A percentile compares a stretch with the other conserved stretches of the same genome.
phyloP scores from a whole-genome alignment of 2,797 vertebrate genomes.

The Spheniscus humboldti region DNA sequence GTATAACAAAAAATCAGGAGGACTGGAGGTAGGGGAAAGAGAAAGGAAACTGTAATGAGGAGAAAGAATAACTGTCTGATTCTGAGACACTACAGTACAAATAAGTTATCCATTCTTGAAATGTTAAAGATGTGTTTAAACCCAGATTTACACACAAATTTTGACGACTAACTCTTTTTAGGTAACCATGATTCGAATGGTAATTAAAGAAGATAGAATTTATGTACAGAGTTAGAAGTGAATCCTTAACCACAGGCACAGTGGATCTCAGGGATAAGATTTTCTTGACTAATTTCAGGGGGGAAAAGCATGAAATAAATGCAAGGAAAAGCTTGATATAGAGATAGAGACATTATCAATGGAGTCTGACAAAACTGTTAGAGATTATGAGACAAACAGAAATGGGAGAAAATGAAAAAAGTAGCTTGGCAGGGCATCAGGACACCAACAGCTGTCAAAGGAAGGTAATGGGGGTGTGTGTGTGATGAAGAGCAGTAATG shows the following conservation, averaged over 20 bases:
- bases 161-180: neutral
- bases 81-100: neutral
- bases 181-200: neutral
- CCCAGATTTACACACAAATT: neutral
- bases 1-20: neutral
- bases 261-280: neutral
- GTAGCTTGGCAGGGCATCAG: neutral
- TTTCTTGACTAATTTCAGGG: neutral
- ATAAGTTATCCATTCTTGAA: neutral
- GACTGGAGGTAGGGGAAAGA: neutral
- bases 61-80: neutral
- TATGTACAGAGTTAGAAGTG: neutral
- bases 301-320: neutral
- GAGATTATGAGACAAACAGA: neutral
- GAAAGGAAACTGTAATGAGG: neutral
- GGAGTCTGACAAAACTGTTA: neutral
- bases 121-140: neutral
- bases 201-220: neutral
- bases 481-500: neutral
- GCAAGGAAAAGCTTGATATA: neutral
- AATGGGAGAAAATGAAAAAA: neutral
- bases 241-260: neutral
- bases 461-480: neutral
- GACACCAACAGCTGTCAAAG: neutral
- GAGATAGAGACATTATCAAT: neutral